Percentiles rank a stretch among this genome's conserved stretches.
Conservation (phyloP, 2,113 vertebrate genomes). For the Cariama cristata region DNA sequence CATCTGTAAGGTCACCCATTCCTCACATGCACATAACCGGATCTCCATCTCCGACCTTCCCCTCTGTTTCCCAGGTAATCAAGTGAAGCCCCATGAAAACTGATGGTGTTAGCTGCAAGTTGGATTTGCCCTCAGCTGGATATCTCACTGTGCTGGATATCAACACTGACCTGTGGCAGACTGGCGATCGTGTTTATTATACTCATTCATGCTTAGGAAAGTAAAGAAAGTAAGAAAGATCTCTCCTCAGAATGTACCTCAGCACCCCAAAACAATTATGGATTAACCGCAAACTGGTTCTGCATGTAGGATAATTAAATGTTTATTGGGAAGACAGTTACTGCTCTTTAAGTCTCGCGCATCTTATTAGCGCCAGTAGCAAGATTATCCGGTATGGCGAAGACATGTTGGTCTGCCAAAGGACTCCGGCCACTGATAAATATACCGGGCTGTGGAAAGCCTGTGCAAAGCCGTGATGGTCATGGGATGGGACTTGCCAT, state of each 20-base stretch:
- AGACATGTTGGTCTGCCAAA: background rate
- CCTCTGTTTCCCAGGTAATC: background rate
- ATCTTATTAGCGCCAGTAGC: background rate
- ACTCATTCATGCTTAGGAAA: background rate
- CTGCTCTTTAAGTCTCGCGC: background rate
- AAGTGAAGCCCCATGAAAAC: accelerated
- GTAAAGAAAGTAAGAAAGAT: background rate
- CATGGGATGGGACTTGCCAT: background rate
- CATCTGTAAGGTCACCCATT: background rate
- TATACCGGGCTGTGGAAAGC: background rate
- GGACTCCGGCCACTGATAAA: background rate
- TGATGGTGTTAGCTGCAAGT: background rate
- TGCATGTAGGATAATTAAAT: background rate
- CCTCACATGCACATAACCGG: accelerated
- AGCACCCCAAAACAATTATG: background rate
- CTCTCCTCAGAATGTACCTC: background rate
- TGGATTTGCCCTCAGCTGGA: background rate
- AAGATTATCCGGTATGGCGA: background rate
- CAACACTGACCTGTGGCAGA: background rate
- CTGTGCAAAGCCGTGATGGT: background rate
- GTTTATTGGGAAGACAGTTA: background rate
- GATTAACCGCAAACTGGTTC: background rate
- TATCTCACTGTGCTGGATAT: background rate
- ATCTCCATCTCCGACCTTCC: background rate
- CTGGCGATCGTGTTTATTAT: background rate